Conservation (phyloP, 64 coral and sea anemone genomes). For the Stylophora pistillata region DNA sequence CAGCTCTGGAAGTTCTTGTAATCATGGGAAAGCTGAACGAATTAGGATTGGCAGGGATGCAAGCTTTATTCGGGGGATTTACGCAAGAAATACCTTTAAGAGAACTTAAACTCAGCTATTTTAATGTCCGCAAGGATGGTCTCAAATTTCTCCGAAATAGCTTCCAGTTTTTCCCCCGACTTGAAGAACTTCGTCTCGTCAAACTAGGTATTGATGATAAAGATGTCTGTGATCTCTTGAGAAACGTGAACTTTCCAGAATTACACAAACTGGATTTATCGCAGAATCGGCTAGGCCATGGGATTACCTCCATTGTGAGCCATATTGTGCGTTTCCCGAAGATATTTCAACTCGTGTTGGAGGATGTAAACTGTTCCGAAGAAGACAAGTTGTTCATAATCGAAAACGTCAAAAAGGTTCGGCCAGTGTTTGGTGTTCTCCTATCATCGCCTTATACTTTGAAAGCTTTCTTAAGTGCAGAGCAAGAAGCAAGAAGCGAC, state of each 20-base stretch:
- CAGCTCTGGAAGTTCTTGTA: background rate
- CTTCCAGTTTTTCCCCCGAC: background rate
- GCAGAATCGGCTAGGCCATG: background rate
- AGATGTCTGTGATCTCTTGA: background rate
- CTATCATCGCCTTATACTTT: too few relatives aligned
- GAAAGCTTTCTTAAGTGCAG: too few relatives aligned
- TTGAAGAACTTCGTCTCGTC: background rate
- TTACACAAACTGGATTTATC: background rate
- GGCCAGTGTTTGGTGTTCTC: background rate
- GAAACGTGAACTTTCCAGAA: background rate
- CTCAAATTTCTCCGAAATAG: background rate
- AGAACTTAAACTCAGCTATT: background rate
- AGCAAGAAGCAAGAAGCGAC: too few relatives aligned
- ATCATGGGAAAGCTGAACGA: background rate
- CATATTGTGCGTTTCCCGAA: background rate
- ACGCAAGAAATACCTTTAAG: background rate
- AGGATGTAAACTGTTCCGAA: background rate
- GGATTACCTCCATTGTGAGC: background rate
- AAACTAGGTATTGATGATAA: background rate
- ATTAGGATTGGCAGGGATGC: background rate
- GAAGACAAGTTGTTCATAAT: background rate
- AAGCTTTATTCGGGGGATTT: background rate
- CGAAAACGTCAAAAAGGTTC: background rate
- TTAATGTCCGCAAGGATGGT: background rate
- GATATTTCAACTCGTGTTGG: background rate